Base-by-base conservation (phyloP, 2,113 vertebrate species). In the Pelecanoides urinatrix region DNA sequence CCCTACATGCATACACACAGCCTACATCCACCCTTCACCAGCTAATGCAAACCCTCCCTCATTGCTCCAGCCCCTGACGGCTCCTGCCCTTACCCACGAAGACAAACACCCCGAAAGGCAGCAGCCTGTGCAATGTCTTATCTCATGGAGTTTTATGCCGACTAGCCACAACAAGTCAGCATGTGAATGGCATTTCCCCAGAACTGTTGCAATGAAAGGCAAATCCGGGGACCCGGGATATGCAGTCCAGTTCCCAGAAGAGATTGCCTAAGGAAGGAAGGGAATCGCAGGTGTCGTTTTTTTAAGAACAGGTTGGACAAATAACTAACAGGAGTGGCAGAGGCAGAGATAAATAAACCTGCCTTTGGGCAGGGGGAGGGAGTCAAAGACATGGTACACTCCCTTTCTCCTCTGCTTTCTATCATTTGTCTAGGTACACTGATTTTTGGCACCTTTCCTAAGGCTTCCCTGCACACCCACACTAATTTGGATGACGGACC, bases 251-350 rank as follows among this genome's bases (percentile, higher is more conserved):
- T 76, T 92, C 91, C 86, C 78, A 83, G 86, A 66, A 88, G 4
- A 79, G 68, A 45, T 86, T 93, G 63, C 82, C 50, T 86, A 92
- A 96, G 1, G 4, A 88, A 67, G 49, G 62, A 38, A 94, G 59
- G 40, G 32, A 67, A 87, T 59, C 4, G 1, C 22, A 4, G 1
- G 27, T 27, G 19, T 3, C 1, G 0, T n/a, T 88, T 87, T 80
- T 47, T 66, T 72, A 90, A 93, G 62, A 96, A 90, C 45, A 58
- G n/a, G 53, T 88, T 86, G 68, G 67, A 80, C 67, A 73, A 62
- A 90, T 72, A 78, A 13, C 34, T 77, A 44, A 73, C 36, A 92
- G 49, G 84, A 88, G 27, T 58, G 30, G 62, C 66, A 79, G 82
- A 88, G 49, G 26, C 34, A 86, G 71, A 83, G 66, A 76, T 49